Base-by-base conservation (phyloP, 2,888 invertebrate genomes). In the Cosmorhoe ocellata region DNA sequence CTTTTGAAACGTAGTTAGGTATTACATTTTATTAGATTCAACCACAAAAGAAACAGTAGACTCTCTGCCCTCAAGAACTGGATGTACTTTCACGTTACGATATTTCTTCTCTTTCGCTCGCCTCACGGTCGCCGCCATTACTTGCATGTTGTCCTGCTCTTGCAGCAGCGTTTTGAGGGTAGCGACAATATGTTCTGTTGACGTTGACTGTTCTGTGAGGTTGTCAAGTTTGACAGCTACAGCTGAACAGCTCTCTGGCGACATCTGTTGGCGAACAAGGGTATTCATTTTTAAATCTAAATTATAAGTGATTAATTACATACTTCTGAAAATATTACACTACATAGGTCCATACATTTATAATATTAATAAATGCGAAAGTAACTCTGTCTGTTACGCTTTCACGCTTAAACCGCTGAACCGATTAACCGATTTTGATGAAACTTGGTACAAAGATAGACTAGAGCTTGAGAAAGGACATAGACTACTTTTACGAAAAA, bases 161-260 rank as follows among this genome's bases (percentile, higher is more conserved):
- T 67, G 33, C 26, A 61, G 43, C 32, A 61, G 30, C 32, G 46
- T 49, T 36, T 54, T 54, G 34, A 61, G 39, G 3, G 51, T 52
- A n/a, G 54, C 13, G 3, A 58, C 14, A 24, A 84, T 69, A 43
- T 67, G 58, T 0, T 54, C 28, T 0, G 72, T 57, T 1, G 70
- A 59, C 9, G 52, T 46, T 33, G 59, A 56, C 8, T 62, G 61
- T 9, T 71, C 71, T 34, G 66, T 63, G 33, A 79, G 44, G 2
- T 45, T 67, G 59, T 84, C 81, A 3, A 84, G 69, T 66, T 84
- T 81, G 48, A 84, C 76, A 56, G 79, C 84, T 31, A 83, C 64
- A 48, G 75, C 64, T 22, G 76, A 69, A 58, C 86, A 83, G 52
- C 67, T 76, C 56, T 84, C 82, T 10, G 84, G 62, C 11, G 81